These are phyloP conservation scores for Potamarius usumacintae DNA, from an alignment of 2,113 vertebrate species.

Conservation along the genomic window DNA sequence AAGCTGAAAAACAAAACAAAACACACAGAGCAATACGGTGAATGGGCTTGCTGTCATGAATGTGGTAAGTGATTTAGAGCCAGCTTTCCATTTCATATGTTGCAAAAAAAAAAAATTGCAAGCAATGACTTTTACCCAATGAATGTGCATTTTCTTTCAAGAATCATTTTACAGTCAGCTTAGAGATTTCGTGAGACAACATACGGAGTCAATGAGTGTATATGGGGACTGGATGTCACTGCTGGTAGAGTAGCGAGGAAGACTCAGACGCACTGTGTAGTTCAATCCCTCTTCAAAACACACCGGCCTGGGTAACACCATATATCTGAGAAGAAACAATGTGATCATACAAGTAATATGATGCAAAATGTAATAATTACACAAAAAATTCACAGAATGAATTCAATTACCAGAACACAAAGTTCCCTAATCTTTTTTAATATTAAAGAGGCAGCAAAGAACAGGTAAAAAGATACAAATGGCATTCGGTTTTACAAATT, in stretches of 20 bases:
- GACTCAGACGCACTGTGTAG: conserved; percentile 88
- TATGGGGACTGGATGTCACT: conserved; percentile 85
- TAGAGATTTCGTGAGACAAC: conserved; percentile 48
- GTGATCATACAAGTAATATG: not conserved
- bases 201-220: conserved; percentile 93
- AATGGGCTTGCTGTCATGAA: not conserved
- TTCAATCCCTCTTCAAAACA: conserved; percentile 92
- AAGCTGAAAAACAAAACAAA: conserved; percentile 71
- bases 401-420: not conserved
- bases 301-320: conserved; percentile 83
- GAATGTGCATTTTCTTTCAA: not conserved
- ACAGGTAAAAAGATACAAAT: not conserved
- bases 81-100: not conserved
- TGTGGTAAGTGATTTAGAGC: not conserved
- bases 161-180: not conserved
- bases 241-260: conserved; percentile 82
- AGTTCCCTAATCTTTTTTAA: not conserved
- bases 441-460: not conserved
- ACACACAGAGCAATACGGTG: not conserved
- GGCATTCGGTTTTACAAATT: not conserved
- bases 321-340: conserved; percentile 71
- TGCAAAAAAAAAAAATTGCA: not conserved
- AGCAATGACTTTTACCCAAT: not conserved
- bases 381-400: not conserved
- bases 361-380: not conserved